Base-by-base conservation (phyloP, 2,888 invertebrate species). In the Pandemis heparana region DNA sequence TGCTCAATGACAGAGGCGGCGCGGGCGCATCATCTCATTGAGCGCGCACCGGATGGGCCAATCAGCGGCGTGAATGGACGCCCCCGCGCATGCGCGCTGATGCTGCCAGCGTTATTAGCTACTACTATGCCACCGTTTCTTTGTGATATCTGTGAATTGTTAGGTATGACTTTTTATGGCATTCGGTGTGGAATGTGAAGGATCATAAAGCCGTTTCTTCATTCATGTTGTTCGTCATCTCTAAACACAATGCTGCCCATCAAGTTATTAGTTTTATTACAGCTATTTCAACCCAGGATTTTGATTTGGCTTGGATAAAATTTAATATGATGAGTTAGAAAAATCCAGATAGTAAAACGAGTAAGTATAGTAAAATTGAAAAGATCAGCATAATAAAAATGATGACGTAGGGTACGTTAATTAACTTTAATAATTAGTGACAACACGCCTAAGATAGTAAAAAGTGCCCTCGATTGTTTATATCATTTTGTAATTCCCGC, bases 1-100 rank as follows among this genome's bases (percentile, higher is more conserved):
- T 90, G 91, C 92, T 92, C 92, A 93, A 92, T 93, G 92, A 91
- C 89, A 90, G 87, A 91, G 91, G 85, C 85, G 84, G 86, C 91
- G 88, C 90, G 86, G 84, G 86, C 91, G 92, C 92, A 93, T 92
- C 94, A 92, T 92, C 92, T 94, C 94, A 94, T 94, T 94, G 93
- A 94, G 89, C 86, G 89, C 88, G 89, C 91, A 94, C 94, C 94
- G 94, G 94, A 94, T 94, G 94, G 89, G 86, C 94, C 94, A 94
- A 94, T 94, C 94, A 94, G 92, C 92, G 85, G 85, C 92, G 92
- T 94, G 94, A 94, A 94, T 94, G 94, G 92, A 89, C 94, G 94
- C 93, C 94, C 91, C 94, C 94, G 92, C 92, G 87, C 83, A 79
- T 84, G 86, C 85, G 84, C 82, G 75, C 78, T 75, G 80, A 79